These are phyloP conservation scores for Dendrophyllia cribrosa DNA, from an alignment of 64 coral and sea anemone species.

Conservation along the genomic window DNA sequence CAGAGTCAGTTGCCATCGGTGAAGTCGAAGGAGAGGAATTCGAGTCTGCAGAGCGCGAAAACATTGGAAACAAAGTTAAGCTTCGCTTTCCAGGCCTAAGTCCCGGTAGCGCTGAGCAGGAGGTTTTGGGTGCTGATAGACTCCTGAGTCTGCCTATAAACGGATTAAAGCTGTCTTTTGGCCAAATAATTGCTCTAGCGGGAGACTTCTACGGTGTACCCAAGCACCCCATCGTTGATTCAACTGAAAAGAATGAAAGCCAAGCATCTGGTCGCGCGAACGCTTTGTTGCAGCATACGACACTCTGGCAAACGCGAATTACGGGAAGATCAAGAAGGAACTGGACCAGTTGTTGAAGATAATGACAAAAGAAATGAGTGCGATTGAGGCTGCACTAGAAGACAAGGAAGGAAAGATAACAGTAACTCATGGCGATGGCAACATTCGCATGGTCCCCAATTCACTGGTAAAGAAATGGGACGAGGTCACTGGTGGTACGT, in stretches of 20 bases:
- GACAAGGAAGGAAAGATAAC: not conserved
- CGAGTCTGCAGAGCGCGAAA: constrained; percentile 54
- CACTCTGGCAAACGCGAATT: constrained; percentile 34
- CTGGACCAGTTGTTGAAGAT: constrained; percentile 66
- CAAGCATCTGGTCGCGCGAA: constrained; percentile 4
- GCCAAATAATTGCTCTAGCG: constrained; percentile 59
- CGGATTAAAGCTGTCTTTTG: constrained; percentile 44
- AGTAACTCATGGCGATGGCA: not conserved
- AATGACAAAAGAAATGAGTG: constrained; percentile 57
- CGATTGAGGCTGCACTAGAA: constrained; percentile 31
- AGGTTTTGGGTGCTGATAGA: not conserved
- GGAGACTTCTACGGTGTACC: constrained; percentile 83
- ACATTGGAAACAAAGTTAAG: constrained; percentile 58
- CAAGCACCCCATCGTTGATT: constrained; percentile 58
- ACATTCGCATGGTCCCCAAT: constrained; percentile 33
- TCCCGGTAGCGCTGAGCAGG: not conserved
- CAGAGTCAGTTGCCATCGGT: not conserved
- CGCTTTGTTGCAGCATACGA: constrained; percentile 56
- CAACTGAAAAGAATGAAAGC: constrained; percentile 6
- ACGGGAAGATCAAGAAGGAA: constrained; percentile 56
- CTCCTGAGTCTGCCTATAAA: constrained; percentile 55
- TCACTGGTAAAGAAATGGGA: constrained; percentile 51
- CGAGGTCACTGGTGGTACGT: constrained; percentile 46
- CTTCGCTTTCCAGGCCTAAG: constrained; percentile 38
- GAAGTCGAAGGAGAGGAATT: constrained; percentile 26